Evolutionary conservation across 1,140 invertebrate species (phyloP), one percentile per base, ranked within the genome.

Genomic region (Drosophila chauvacae): DNA sequence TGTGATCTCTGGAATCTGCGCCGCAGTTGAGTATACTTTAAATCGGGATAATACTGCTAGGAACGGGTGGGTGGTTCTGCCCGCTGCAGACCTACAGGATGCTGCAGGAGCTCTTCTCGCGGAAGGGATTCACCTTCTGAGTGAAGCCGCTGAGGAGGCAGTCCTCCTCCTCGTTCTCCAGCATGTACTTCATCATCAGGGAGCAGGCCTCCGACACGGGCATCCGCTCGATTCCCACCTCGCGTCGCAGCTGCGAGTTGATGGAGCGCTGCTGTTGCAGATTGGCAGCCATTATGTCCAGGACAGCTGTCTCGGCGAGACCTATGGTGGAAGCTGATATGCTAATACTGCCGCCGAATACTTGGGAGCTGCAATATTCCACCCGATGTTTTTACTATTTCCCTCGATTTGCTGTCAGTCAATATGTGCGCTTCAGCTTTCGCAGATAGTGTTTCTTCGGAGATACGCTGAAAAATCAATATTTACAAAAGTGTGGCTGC

Each of bases 91-190:
- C 57, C 87, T 96, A 98, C 77, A 98, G 94, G 90, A 98, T 94
- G 76, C 94, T 94, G 94, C 98, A 99, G 45, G 97, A 96, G 87
- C 96, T 98, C 93, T 99, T 99, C 93, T 99, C 98, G 80, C 98
- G 95, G 94, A 99, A 99, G 33, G 98, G 98, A 94, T 99, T 99
- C 7, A 98, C 97, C 92, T 98, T 98, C 92, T 99, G 98, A 51
- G 97, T 96, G 93, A 99, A 99, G 4, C 98, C 98, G 79, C 98
- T 96, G 39, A 99, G 94, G 14, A 99, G 95, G 88, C 96, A 98
- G 93, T 99, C 98, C 82, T 98, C 97, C 78, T 97, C 96, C 91
- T 98, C 96, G 81, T 99, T 97, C 84, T 98, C 97, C 41, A 96
- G 95, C 71, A 98, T 97, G 86, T 96, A 99, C 91, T 97, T 97